Base-by-base conservation (phyloP, 2,113 vertebrate species). In the Jacana jacana region DNA sequence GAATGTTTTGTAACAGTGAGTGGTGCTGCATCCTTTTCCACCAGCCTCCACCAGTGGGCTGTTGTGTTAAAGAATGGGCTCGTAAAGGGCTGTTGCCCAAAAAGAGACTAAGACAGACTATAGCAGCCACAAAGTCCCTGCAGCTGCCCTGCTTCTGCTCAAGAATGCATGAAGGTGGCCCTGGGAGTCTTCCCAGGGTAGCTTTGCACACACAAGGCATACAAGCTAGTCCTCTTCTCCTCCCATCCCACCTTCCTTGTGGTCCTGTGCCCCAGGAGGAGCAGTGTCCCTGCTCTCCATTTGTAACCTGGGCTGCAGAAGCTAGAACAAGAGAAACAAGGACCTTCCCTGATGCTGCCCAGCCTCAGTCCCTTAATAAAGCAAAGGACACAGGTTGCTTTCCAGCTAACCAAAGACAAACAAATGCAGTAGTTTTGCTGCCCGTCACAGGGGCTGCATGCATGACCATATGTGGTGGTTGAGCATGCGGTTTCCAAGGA, bases 391-490 rank as follows among this genome's bases (percentile, higher is more conserved):
- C 19, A 0, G 4, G 3, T 22, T 40, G n/a, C 46, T 93, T 54
- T 30, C 37, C 58, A 60, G 44, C 22, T 30, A 35, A 25, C 64
- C 1, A 0, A 76, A 44, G 54, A 10, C 55, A 70, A 70, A 37
- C 52, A 63, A n/a, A 35, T 23, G 19, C 40, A 68, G 16, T 55
- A 1, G 1, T 51, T 75, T 18, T 9, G 4, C 60, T 1, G 7
- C 49, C 82, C 52, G 2, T 54, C 40, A 12, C 57, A 55, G 73
- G 25, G 39, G 24, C 63, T 24, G 13, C 17, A 20, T 27, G 54
- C 5, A 0, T 0, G 5, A 51, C 55, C 37, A 13, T 52, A 15
- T 0, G 0, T 18, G 10, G 12, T n/a, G 37, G 5, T 6, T 28
- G 72, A 52, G 44, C 1, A 0, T 2, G 1, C 0, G 0, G 11